Base-by-base conservation (phyloP, 2,113 vertebrate species). In the Leuciscus idus region DNA sequence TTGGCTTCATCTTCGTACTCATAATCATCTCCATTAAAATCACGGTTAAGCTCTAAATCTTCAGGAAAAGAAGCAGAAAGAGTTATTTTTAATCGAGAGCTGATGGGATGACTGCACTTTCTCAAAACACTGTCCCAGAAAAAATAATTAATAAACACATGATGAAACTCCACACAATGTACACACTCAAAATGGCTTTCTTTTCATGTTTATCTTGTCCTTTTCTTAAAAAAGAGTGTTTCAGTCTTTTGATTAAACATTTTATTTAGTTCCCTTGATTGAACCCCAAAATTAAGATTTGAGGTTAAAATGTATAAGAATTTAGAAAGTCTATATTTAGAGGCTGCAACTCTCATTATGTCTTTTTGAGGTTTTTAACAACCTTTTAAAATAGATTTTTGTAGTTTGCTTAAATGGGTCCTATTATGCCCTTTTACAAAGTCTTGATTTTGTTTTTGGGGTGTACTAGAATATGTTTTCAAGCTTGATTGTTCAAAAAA, bases 1-100 rank as follows among this genome's bases (percentile, higher is more conserved):
- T 99, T 98, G 93, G 96, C 98, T 95, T 99, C 98, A 43, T 99
- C 98, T 93, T 99, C 98, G 74, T 96, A 99, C 88, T 99, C 98
- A 92, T 96, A 98, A 92, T 98, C 97, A 68, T 98, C 97, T 61
- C 94, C 95, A 84, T 96, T 99, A 94, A 98, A 95, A 92, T 99
- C 97, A 6, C 95, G 93, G 86, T 96, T 97, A 90, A 96, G 95
- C 92, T 99, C 98, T 94, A 99, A 94, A 96, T 99, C 98, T 99
- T 95, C 84, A 94, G 93, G 93, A 88, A 89, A 86, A 89, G 90
- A 89, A 93, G 86, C 28, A 83, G 21, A 78, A 57, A 72, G 62
- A 75, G 52, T 15, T 1, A 39, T 57, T 68, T 85, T 55, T 57
- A n/a, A 26, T 26, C 6, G 17, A 46, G 26, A 30, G 75, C 59